Evolutionary conservation across 2,888 invertebrate species (phyloP).

Genomic region (Acronicta leporina): DNA sequence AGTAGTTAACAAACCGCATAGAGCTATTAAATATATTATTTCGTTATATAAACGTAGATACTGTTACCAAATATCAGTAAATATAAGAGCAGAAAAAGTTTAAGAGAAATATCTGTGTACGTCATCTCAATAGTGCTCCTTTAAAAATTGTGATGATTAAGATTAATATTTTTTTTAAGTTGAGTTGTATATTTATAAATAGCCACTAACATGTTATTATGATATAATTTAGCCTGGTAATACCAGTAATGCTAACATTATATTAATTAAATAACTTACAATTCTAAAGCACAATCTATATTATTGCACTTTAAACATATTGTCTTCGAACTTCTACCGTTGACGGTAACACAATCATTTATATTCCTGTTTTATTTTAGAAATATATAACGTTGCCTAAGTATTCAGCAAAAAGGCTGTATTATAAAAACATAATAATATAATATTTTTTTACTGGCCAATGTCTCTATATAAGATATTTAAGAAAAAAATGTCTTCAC

Average conservation of each 20-base stretch:
- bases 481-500: too few species aligned
- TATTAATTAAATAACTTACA: constrained; percentile 55
- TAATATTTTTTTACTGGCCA: not conserved
- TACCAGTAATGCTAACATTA: constrained; percentile 61
- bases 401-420: constrained; percentile 54
- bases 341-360: constrained; percentile 44
- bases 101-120: constrained; percentile 34
- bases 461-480: too few species aligned
- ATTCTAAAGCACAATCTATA: constrained; percentile 71
- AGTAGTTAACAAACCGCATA: constrained; percentile 61
- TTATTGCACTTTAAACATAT: constrained; percentile 76
- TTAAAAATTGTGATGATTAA: constrained; percentile 52
- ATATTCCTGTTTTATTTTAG: constrained; percentile 37
- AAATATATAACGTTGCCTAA: constrained; percentile 30
- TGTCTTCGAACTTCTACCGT: constrained; percentile 67
- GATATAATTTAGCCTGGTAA: constrained; percentile 59
- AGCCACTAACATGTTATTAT: constrained; percentile 53
- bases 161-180: constrained; percentile 36
- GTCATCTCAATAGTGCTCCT: constrained; percentile 23
- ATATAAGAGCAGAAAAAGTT: constrained; percentile 24
- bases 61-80: constrained; percentile 25
- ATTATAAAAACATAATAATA: constrained; percentile 35
- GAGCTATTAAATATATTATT: constrained; percentile 48
- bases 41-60: constrained; percentile 20
- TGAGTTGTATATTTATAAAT: constrained; percentile 45